Base-by-base conservation (phyloP, 2,888 invertebrate species). In the Drosophila helvetica region DNA sequence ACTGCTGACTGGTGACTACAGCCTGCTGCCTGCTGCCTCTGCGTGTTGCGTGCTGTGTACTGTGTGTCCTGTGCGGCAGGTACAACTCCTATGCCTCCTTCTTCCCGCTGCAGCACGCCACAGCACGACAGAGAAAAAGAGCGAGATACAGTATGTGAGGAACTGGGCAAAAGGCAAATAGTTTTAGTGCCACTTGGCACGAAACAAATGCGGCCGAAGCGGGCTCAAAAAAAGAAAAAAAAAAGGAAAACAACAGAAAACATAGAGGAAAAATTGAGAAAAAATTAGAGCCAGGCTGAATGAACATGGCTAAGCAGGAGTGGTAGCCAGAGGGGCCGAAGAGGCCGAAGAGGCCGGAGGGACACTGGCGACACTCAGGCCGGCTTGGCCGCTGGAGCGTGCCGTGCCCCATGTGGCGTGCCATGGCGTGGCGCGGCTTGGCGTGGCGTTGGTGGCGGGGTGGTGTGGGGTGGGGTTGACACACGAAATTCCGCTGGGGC, bases 131-230 rank as follows among this genome's bases (percentile, higher is more conserved):
- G 38, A 15, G 15, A 1, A 42, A 30, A 55, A 65, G n/a, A 19
- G n/a, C 18, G 18, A 17, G 27, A 12, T 9, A 27, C 3, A 51
- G 65, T 27, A 63, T 43, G 50, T 42, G 22, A 60, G 22, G 38
- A 53, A 55, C 61, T 62, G 69, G 69, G 62, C 71, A 62, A 78
- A 78, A 77, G 86, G 74, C 82, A 86, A 84, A 88, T 79, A 86
- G 88, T 86, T 85, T 85, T 85, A 88, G 85, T 88, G 81, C 86
- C 88, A 88, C 85, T 88, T 85, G 85, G 88, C 88, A 88, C 86
- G 87, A 86, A 38, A 88, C 85, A 78, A 67, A 68, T 70, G 63
- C 78, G 53, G 60, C 69, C 48, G 30, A 72, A 86, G 70, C 78
- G 74, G 78, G 69, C 15, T 73, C 77, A 66, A 60, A 64, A 58